These are phyloP conservation scores for Apaloderma vittatum DNA, from an alignment of 2,113 vertebrate species.

Conservation along the genomic window DNA sequence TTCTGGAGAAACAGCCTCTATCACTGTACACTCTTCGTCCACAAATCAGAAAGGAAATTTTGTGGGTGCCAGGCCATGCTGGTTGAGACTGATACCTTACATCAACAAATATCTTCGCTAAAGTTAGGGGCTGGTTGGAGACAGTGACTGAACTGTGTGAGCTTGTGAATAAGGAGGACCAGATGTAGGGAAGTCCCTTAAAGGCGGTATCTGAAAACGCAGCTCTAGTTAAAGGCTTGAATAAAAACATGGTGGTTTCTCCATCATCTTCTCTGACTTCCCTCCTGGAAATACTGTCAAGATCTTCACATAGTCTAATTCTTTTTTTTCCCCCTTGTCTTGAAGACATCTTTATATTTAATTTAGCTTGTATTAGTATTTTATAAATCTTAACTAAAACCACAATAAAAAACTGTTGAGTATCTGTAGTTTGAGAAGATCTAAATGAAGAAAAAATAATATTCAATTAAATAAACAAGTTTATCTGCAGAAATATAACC, in stretches of 20 bases:
- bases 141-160: neutral
- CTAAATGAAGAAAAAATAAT: neutral
- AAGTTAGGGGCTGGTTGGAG: neutral
- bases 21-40: neutral
- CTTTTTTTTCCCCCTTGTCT: fast-evolving
- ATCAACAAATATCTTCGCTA: neutral
- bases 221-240: neutral
- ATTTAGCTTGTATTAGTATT: neutral
- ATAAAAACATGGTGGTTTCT: neutral
- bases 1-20: neutral
- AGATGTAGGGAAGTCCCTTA: fast-evolving
- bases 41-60: neutral
- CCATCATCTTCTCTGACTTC: neutral
- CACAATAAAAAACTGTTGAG: neutral
- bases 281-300: neutral
- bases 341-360: neutral
- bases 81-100: neutral
- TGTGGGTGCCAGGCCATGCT: fast-evolving
- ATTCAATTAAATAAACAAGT: neutral
- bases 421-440: neutral
- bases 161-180: neutral
- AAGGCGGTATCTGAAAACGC: neutral
- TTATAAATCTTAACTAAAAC: neutral
- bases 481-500: neutral
- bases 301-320: neutral